phyloP scores from a whole-genome alignment of 2,113 vertebrate genomes.

The Setophaga petechia region DNA sequence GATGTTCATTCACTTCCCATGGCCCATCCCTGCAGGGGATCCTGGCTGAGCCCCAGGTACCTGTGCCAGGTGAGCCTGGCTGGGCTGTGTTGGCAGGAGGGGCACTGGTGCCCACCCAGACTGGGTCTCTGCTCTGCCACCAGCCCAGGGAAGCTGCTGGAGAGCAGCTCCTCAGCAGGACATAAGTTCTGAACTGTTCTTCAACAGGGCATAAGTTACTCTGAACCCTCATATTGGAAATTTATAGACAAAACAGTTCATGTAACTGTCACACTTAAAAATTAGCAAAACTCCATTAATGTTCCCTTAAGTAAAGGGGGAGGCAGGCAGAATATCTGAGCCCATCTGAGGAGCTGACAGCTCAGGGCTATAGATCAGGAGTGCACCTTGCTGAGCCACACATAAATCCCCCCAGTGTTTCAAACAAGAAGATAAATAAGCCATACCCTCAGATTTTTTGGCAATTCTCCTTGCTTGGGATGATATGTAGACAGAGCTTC shows the following conservation, averaged over 20 bases:
- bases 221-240: neutral
- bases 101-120: rapidly evolving
- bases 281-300: constrained; percentile 49
- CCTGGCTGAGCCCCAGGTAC: neutral
- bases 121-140: neutral
- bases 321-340: neutral
- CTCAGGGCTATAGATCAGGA: constrained; percentile 9
- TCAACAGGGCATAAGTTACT: neutral
- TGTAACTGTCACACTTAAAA: constrained; percentile 31
- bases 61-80: neutral
- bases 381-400: neutral
- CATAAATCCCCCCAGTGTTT: constrained; percentile 37
- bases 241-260: constrained; percentile 40
- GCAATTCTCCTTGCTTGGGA: neutral
- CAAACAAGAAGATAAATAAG: constrained; percentile 50
- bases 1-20: neutral
- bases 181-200: neutral
- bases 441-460: neutral
- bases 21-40: neutral
- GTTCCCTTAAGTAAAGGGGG: neutral
- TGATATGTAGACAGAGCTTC: constrained; percentile 16
- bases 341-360: neutral
- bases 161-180: neutral
- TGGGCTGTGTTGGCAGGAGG: rapidly evolving
- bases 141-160: neutral